These are phyloP conservation scores for Aphelenchoides besseyi DNA, from an alignment of 1,140 invertebrate species.

Conservation along the genomic window DNA sequence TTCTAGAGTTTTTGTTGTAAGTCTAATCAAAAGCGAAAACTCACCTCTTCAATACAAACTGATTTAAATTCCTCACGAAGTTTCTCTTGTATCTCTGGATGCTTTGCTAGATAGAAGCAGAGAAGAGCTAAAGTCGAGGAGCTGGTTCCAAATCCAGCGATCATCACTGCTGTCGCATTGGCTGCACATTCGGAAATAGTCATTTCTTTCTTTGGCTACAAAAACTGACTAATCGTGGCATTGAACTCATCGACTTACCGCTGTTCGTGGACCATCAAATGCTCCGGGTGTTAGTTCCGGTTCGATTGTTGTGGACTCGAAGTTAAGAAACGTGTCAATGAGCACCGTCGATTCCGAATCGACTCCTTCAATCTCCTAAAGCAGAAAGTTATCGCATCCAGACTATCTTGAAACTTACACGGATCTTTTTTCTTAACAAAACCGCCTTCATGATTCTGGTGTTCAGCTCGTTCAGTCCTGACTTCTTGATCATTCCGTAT, in stretches of 20 bases:
- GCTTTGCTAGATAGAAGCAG: conserved; percentile 70
- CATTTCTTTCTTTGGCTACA: not conserved
- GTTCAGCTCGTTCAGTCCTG: not conserved
- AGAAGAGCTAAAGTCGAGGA: conserved; percentile 71
- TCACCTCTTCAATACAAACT: conserved; percentile 51
- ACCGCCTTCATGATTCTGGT: not conserved
- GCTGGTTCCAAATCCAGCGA: conserved; percentile 69
- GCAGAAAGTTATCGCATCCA: no score
- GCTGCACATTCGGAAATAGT: not conserved
- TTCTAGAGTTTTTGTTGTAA: conserved; percentile 17
- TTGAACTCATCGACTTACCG: not conserved
- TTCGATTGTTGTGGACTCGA: not conserved
- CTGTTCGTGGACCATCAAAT: not conserved
- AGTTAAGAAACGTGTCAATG: conserved; percentile 51
- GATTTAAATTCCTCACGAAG: conserved; percentile 69
- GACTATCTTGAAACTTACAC: not conserved
- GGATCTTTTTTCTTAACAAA: not conserved
- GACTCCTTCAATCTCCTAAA: conserved; percentile 24
- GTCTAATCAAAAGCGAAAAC: conserved; percentile 3
- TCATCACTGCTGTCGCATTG: not conserved
- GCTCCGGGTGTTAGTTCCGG: not conserved
- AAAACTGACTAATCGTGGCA: not conserved
- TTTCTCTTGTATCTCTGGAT: conserved; percentile 69
- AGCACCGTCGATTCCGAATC: conserved; percentile 38
- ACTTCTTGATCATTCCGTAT: not conserved